Evolutionary conservation across 2,888 invertebrate species (phyloP), one percentile per base, ranked within the genome.

Genomic region (Agrochola litura): DNA sequence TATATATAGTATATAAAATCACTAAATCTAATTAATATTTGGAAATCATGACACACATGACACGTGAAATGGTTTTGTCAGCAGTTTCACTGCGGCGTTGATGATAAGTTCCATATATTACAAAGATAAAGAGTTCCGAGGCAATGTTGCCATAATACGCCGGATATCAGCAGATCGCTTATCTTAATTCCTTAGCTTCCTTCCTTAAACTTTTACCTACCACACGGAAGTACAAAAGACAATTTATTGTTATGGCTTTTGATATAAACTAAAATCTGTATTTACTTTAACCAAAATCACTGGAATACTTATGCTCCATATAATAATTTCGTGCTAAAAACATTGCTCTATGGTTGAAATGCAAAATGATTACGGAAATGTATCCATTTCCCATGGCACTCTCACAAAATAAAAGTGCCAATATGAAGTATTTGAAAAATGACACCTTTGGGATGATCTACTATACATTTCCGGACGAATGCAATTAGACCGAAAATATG

Each of bases 401-500:
- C 49, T 41, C 49, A 43, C 49, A 77, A 70, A 81, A 76, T 54
- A 60, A 81, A 77, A 70, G 56, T 61, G 56, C 6, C 56, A 77
- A 67, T 52, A 82, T 81, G 43, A 65, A 56, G n/a, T 70, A 78
- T 83, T 81, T 81, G 79, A 79, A 83, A 82, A 83, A 79, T 82
- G 22, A 41, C 46, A 49, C 84, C 73, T 46, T 10, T 10, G 82
- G 84, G 82, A 79, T 73, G 10, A 56, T 60, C 64, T 66, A 49
- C 22, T 70, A 37, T 58, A 66, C 60, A 56, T 58, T 68, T 83
- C 67, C 64, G 64, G 63, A 43, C 65, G 22, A 78, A 83, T 61
- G 22, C 49, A 72, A 83, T 83, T 81, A 78, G 81, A 16, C 54
- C 12, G 1, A 54, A 67, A 66, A 56, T 67, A 82, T 61, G 60